phyloP scores from a whole-genome alignment of 1,140 invertebrate species.

The Archivesica marissinica region DNA sequence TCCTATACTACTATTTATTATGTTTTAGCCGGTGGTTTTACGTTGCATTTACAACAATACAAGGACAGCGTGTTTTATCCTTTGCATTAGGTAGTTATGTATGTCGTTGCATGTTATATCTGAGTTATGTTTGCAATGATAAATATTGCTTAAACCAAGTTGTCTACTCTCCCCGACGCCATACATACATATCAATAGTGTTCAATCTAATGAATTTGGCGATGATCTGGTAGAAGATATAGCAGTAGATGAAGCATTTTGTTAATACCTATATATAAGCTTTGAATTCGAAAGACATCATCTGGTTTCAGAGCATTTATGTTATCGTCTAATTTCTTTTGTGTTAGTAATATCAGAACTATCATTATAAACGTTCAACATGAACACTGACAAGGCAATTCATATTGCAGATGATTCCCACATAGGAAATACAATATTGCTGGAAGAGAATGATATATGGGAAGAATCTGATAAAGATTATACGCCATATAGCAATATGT shows the following conservation, averaged over 20 bases:
- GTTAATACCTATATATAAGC: not conserved
- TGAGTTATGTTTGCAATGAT: no score
- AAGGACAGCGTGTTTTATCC: no score
- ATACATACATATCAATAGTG: no score
- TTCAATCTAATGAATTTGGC: no score
- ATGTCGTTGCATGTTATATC: no score
- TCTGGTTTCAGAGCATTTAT: not conserved
- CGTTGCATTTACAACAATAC: no score
- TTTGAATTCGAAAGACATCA: no score
- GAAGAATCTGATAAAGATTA: slow-evolving; percentile 32
- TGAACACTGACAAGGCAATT: not conserved
- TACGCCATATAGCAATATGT: slow-evolving; percentile 46
- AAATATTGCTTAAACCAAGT: no score
- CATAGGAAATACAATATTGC: slow-evolving; percentile 19
- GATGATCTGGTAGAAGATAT: not conserved
- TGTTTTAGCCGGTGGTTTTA: no score
- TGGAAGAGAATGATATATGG: slow-evolving; percentile 43
- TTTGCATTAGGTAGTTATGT: no score
- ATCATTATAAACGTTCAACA: not conserved
- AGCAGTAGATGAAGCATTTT: not conserved
- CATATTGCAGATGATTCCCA: slow-evolving; percentile 5
- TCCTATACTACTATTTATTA: no score
- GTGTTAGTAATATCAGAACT: not conserved
- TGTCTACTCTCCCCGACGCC: no score
- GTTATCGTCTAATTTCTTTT: not conserved